A percentile compares a stretch with the other conserved stretches of the same genome.
phyloP scores from a whole-genome alignment of 2,113 vertebrate genomes.

The Paramormyrops kingsleyae region DNA sequence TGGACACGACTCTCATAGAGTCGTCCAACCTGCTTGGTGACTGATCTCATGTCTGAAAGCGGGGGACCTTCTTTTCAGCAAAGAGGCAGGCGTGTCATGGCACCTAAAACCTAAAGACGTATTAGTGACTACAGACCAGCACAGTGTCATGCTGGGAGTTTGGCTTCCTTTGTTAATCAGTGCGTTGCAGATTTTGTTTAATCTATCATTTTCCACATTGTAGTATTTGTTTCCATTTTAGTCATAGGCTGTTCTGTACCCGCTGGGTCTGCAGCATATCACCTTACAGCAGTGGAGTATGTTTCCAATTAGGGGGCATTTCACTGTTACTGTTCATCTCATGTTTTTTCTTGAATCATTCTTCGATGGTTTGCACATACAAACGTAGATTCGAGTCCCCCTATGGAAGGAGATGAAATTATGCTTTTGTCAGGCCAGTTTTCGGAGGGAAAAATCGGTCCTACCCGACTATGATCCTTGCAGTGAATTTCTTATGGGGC shows the following conservation, averaged over 20 bases:
- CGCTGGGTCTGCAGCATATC: background rate
- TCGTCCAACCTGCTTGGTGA: constrained; percentile 94
- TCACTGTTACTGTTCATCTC: background rate
- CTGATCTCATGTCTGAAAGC: background rate
- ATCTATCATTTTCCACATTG: background rate
- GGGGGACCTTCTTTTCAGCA: background rate
- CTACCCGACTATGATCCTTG: background rate
- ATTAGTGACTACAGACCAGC: background rate
- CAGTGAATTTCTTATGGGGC: background rate
- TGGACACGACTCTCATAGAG: constrained; percentile 92
- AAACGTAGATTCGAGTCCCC: background rate
- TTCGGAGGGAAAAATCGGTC: background rate
- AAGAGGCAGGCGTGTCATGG: background rate
- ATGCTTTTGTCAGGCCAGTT: background rate
- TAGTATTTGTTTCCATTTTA: background rate
- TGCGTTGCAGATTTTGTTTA: background rate
- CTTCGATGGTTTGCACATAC: background rate
- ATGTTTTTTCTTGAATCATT: background rate
- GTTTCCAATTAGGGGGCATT: background rate
- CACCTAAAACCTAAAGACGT: background rate
- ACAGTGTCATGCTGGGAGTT: background rate
- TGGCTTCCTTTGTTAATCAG: background rate
- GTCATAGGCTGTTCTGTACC: background rate
- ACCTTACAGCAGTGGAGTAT: background rate
- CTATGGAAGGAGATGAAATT: background rate